phyloP scores from a whole-genome alignment of 2,888 invertebrate species.

The Pristionchus maxplancki region DNA sequence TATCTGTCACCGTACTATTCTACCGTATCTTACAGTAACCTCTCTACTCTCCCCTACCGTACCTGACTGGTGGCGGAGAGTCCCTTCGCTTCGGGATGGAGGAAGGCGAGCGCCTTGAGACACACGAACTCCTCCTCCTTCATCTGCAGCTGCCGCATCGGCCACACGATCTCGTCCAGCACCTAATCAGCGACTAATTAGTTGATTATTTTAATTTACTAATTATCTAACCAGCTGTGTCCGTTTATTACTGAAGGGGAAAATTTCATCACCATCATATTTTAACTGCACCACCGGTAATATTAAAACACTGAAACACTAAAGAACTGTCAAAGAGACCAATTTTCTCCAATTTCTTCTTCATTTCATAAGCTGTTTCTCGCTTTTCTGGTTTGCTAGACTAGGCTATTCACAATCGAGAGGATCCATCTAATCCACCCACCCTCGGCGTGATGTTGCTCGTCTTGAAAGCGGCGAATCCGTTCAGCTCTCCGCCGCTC shows the following conservation, averaged over 20 bases:
- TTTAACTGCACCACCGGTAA: no score
- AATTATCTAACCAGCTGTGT: background rate
- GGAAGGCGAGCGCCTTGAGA: constrained; percentile 97
- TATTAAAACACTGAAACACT: no score
- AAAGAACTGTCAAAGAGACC: no score
- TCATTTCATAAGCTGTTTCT: no score
- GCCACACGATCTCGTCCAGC: constrained; percentile 96
- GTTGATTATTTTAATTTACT: background rate
- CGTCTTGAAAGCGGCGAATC: constrained; percentile 76
- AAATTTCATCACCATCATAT: no score
- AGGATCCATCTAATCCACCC: no score
- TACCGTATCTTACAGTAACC: constrained; percentile 13
- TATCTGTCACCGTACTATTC: background rate
- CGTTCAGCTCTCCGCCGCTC: constrained; percentile 66
- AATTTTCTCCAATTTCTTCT: no score
- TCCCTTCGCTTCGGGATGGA: constrained; percentile 86
- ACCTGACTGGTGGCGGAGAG: constrained; percentile 49
- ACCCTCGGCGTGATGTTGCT: constrained; percentile 73
- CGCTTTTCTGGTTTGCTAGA: no score
- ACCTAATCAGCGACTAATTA: constrained; percentile 81
- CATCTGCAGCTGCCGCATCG: constrained; percentile 94
- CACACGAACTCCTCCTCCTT: constrained; percentile 99
- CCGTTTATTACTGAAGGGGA: no score
- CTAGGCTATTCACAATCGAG: no score
- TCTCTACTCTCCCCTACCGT: background rate